Percentiles rank a stretch among this genome's conserved stretches.
These are phyloP conservation scores for Meleagris gallopavo DNA, from an alignment of 2,113 vertebrate genomes.

Conservation along the genomic window DNA sequence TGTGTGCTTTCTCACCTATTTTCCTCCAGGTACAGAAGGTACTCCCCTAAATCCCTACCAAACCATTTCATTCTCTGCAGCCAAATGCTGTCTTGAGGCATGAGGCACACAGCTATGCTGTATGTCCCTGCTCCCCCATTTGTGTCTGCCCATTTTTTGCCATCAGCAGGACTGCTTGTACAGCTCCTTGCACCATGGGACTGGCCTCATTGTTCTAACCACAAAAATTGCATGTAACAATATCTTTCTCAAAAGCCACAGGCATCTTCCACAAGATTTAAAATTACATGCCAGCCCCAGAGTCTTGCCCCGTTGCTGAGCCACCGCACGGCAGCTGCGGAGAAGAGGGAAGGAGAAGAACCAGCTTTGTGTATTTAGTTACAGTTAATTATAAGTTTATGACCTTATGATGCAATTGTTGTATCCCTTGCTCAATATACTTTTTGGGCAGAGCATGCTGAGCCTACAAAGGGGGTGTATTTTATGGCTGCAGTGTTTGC, in stretches of 20 bases:
- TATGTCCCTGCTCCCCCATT: neutral
- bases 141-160: neutral
- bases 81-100: neutral
- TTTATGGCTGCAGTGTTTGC: constrained; percentile 42
- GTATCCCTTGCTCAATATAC: constrained; percentile 43
- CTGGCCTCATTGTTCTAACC: neutral
- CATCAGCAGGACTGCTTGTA: neutral
- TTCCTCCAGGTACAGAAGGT: neutral
- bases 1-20: neutral
- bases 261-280: neutral
- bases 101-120: neutral
- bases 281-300: constrained; percentile 13
- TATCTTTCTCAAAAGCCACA: neutral
- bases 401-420: constrained; percentile 64
- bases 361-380: constrained; percentile 25
- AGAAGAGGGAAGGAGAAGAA: neutral
- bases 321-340: constrained; percentile 1
- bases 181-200: neutral
- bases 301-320: neutral
- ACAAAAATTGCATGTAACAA: neutral
- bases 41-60: neutral
- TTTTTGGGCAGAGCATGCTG: neutral
- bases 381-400: constrained; percentile 63
- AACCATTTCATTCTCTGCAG: neutral
- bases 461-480: neutral